Percentiles rank a stretch among this genome's conserved stretches.
These are phyloP conservation scores for Oscheius sp. DNA, from an alignment of 2,888 invertebrate species.

Conservation along the genomic window DNA sequence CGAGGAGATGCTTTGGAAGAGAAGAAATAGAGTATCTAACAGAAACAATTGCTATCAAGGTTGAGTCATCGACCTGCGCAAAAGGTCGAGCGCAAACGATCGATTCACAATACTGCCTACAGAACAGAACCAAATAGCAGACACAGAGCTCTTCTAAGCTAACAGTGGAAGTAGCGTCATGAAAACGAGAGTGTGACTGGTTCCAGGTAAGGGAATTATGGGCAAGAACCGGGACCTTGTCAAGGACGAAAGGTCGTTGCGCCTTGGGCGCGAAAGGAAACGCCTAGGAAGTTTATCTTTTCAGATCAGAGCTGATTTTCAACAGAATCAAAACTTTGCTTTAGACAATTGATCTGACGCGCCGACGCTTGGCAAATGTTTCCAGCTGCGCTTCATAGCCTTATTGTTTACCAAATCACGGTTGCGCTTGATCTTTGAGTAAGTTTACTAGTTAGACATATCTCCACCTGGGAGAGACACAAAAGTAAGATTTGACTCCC, in stretches of 20 bases:
- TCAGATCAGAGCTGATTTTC: neutral
- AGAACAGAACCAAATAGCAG: neutral
- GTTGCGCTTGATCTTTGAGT: too few relatives aligned
- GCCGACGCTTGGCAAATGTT: neutral
- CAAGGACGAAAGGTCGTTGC: too few relatives aligned
- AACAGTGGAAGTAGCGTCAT: neutral
- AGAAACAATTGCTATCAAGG: neutral
- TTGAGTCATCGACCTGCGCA: constrained; percentile 9
- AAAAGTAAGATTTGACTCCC: too few relatives aligned
- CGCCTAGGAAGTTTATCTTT: neutral
- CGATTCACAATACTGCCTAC: neutral
- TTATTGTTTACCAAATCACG: too few relatives aligned
- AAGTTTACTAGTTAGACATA: too few relatives aligned
- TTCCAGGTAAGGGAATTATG: constrained; percentile 11
- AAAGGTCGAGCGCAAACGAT: neutral
- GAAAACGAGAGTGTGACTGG: constrained; percentile 26
- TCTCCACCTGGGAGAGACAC: too few relatives aligned
- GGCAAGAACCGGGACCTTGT: neutral
- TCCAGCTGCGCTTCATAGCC: too few relatives aligned
- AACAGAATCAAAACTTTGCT: neutral
- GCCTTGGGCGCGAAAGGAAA: too few relatives aligned
- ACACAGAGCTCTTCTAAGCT: neutral
- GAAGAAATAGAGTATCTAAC: too few relatives aligned
- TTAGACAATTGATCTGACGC: neutral
- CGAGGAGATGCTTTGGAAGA: too few relatives aligned